Base-by-base conservation (phyloP, 2,113 vertebrate genomes). In the Amphilophus citrinellus region DNA sequence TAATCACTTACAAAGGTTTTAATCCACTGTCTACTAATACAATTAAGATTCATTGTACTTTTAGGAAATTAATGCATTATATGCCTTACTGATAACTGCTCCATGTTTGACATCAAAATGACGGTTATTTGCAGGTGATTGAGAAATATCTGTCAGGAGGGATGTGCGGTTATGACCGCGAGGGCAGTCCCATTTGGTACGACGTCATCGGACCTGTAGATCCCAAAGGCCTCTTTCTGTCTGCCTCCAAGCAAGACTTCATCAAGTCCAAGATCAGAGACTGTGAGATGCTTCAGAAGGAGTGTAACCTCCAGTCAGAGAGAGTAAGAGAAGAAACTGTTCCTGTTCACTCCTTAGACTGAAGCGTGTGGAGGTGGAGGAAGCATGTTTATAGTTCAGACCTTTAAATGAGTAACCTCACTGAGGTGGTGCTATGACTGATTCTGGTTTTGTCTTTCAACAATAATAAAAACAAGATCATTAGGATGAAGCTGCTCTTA, bases 171-270 rank as follows among this genome's bases (percentile, higher is more conserved):
- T 95, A 97, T 0, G 98, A 99, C 95, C 94, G 92, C 1, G 97
- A 98, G 2, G 98, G 97, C 80, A 96, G 95, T 75, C 98, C 98
- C 0, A 58, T 99, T 84, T 98, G 97, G 97, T 99, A 98, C 0
- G 98, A 99, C 1, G 93, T 99, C 84, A 93, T 99, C 0, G 98
- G 98, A 14, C 98, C 98, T 0, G 92, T 99, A 84, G 98, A 99
- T 7, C 96, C 97, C 84, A 98, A 97, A 83, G 98, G 98, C 32
- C 95, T 99, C 85, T 96, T 99, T 78, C 94, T 98, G 81, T 99
- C 98, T 0, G 98, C 97, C 87, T 97, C 97, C 85, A 99, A 99
- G 89, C 98, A 99, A 92, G 98, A 99, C 93, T 95, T 99, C 89
- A 94, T 99, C 61, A 98, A 96, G 94, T 97, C 97, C 88, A 99